Conservation (phyloP, 2,888 invertebrate species). For the Carterocephalus palaemon region DNA sequence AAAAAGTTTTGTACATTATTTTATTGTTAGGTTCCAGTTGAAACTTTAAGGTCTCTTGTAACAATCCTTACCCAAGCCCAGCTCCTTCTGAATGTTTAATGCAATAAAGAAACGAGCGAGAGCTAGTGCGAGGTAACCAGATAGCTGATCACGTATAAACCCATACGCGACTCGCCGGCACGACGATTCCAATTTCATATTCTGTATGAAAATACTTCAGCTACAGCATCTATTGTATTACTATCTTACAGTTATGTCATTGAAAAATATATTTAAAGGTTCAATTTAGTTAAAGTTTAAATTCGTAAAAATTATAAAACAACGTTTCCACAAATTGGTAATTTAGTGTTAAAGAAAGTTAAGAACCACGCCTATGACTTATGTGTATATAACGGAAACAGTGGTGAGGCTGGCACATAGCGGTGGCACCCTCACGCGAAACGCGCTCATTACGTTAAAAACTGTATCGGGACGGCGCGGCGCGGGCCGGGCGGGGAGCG, state of each 20-base stretch:
- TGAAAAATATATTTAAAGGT: too few species aligned
- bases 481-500: constrained; percentile 60
- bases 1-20: too few species aligned
- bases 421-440: constrained; percentile 38
- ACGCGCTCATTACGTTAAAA: constrained; percentile 77
- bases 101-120: constrained; percentile 55
- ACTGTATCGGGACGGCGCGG: constrained; percentile 74
- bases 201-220: constrained; percentile 59
- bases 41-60: too few species aligned
- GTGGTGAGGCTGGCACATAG: constrained; percentile 33
- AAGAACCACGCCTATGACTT: constrained; percentile 1
- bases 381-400: constrained; percentile 37
- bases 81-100: constrained; percentile 70
- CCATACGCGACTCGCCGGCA: constrained; percentile 42
- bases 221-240: constrained; percentile 54
- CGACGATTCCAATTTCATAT: constrained; percentile 61
- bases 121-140: constrained; percentile 36
- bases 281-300: not conserved
- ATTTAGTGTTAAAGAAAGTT: too few species aligned
- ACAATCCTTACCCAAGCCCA: too few species aligned
- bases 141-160: constrained; percentile 53
- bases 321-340: not conserved
- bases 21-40: too few species aligned
- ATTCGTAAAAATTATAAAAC: not conserved
- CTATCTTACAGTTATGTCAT: too few species aligned